Conservation (phyloP, 2,888 invertebrate species). For the Xestia sexstrigata region DNA sequence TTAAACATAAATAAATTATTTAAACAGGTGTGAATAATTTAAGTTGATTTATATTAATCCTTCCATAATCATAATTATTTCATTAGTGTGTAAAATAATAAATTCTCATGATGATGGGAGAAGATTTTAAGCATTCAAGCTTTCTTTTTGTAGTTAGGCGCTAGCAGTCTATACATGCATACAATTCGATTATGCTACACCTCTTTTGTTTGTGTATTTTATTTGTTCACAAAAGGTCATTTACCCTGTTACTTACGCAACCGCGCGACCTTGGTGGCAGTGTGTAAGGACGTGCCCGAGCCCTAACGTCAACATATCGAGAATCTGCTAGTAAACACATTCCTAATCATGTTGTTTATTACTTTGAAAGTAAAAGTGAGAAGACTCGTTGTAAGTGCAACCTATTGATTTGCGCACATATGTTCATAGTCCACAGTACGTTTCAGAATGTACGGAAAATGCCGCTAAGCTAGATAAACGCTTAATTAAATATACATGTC, state of each 20-base stretch:
- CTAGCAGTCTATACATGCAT: not conserved
- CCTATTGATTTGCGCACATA: slow-evolving; percentile 1
- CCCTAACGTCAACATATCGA: slow-evolving; percentile 4
- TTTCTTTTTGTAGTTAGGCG: not conserved
- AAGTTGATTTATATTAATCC: not conserved
- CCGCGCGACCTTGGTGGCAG: no score
- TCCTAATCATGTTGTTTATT: slow-evolving; percentile 12
- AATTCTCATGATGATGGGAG: not conserved
- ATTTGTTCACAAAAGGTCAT: slow-evolving; percentile 16
- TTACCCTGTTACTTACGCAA: not conserved
- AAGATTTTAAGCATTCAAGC: not conserved
- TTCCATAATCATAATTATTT: not conserved
- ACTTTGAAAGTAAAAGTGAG: slow-evolving; percentile 20
- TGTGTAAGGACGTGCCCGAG: not conserved
- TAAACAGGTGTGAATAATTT: slow-evolving; percentile 19
- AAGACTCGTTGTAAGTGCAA: not conserved
- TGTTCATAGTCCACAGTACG: not conserved
- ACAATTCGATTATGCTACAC: not conserved
- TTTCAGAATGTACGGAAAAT: slow-evolving; percentile 35
- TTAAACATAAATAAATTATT: not conserved
- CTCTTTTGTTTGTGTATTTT: not conserved
- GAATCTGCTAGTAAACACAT: not conserved
- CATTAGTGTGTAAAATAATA: not conserved
- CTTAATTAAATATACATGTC: slow-evolving; percentile 28
- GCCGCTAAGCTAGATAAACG: slow-evolving; percentile 26